Base-by-base conservation (phyloP, 2,113 vertebrate species). In the Rhinopomastus cyanomelas region DNA sequence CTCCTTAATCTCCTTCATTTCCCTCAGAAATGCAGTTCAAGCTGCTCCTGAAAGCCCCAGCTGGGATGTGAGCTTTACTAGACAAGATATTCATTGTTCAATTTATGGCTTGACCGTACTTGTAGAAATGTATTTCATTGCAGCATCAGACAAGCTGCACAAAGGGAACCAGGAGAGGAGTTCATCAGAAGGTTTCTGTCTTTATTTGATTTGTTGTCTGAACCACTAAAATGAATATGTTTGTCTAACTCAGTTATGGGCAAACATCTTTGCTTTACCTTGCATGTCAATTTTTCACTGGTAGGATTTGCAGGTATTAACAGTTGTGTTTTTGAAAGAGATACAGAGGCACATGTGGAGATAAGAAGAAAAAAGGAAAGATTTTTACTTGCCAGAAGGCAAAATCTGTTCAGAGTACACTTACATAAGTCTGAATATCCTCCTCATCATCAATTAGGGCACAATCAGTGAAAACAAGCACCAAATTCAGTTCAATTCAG, bases 31-130 rank as follows among this genome's bases (percentile, higher is more conserved):
- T n/a, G 71, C 20, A 89, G 87, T 79, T 94, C 74, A 89, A 87
- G 87, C 89, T 91, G 85, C 88, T 93, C 77, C 81, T 90, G 87
- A 69, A 96, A 92, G 89, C 16, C 75, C 93, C 91, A 95, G 91
- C 75, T 94, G 93, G 93, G 91, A 87, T 64, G 72, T 26, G 48
- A 89, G 95, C 89, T 91, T 93, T 87, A n/a, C 87, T 32, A 89
- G 95, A 92, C 87, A 93, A 95, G 91, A 93, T 94, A 92, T 67
- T 94, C 75, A 91, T 90, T 94, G 94, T 89, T 92, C 93, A 87
- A 87, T 96, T 94, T 90, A 92, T 67, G 81, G 81, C 89, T 93
- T 91, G 85, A 87, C 85, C 82, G 75, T 93, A 55, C 87, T 90
- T 87, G 81, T 66, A 93, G 75, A 92, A 87, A 90, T 20, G 74